Evolutionary conservation across 1,140 invertebrate genomes (phyloP).

Genomic region (Halotydeus destructor): DNA sequence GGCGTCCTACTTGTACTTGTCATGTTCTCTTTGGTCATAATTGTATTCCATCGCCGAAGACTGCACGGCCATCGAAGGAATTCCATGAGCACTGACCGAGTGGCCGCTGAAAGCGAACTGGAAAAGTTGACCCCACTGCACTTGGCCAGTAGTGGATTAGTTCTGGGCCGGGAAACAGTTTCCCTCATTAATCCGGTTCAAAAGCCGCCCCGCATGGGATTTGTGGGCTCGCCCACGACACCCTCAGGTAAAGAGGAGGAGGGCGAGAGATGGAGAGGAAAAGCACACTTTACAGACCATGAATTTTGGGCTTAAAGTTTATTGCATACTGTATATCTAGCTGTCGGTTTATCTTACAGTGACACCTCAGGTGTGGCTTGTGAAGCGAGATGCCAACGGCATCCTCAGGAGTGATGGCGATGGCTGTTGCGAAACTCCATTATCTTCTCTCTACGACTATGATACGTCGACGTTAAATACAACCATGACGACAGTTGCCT

Average conservation of each 20-base stretch:
- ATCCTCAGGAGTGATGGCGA: slow-evolving; percentile 4
- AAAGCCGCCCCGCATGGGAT: slow-evolving; percentile 12
- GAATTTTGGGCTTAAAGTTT: background rate
- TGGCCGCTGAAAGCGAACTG: slow-evolving; percentile 5
- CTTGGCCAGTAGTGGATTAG: slow-evolving; percentile 4
- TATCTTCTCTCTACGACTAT: slow-evolving; percentile 4
- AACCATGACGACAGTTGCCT: too few relatives aligned
- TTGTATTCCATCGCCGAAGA: slow-evolving; percentile 9
- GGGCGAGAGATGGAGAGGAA: background rate
- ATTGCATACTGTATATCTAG: background rate
- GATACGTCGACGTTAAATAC: background rate
- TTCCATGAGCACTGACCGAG: slow-evolving; percentile 1
- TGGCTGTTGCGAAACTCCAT: slow-evolving; percentile 4
- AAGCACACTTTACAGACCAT: background rate
- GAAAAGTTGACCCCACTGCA: slow-evolving; percentile 8
- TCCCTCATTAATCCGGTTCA: slow-evolving; percentile 13
- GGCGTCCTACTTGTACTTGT: slow-evolving; percentile 12
- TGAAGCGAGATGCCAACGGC: slow-evolving; percentile 2
- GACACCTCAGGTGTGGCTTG: slow-evolving; percentile 1
- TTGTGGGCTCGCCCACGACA: too few relatives aligned
- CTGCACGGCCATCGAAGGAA: background rate
- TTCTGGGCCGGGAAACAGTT: background rate
- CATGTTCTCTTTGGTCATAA: slow-evolving; percentile 8
- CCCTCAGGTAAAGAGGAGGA: background rate
- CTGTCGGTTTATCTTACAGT: background rate